Percentiles rank a stretch among this genome's conserved stretches.
These are phyloP conservation scores for Chionoecetes opilio DNA, from an alignment of 1,140 invertebrate species.

Conservation along the genomic window DNA sequence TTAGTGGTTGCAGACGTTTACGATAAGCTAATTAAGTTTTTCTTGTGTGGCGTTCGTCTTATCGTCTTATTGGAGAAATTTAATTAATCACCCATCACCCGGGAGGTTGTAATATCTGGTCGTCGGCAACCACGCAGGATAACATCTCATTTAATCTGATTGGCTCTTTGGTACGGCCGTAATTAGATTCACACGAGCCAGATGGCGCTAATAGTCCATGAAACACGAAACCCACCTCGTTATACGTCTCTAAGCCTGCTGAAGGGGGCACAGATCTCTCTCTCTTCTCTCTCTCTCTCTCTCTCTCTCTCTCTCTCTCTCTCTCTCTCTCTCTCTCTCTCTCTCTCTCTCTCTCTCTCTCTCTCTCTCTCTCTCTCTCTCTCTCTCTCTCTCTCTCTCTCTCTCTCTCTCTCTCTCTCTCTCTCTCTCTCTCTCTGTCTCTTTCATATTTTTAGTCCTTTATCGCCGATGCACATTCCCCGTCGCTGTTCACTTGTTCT, in stretches of 20 bases:
- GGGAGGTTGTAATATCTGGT: slow-evolving; percentile 38
- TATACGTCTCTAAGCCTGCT: slow-evolving; percentile 58
- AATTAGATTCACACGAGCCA: slow-evolving; percentile 77
- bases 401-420: neutral
- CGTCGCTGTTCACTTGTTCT: slow-evolving; percentile 39
- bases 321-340: slow-evolving; percentile 4
- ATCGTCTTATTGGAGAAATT: too few relatives aligned
- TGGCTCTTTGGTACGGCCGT: slow-evolving; percentile 70
- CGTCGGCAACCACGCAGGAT: slow-evolving; percentile 45
- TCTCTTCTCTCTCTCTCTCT: slow-evolving; percentile 23
- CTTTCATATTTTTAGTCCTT: neutral
- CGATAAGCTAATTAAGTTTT: slow-evolving; percentile 1
- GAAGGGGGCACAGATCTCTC: neutral
- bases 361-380: slow-evolving; percentile 39
- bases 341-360: slow-evolving; percentile 37
- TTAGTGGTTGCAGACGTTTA: neutral
- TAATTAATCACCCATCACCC: slow-evolving; percentile 55
- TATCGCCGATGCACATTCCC: neutral
- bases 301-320: slow-evolving; percentile 22
- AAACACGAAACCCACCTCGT: slow-evolving; percentile 75
- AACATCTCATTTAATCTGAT: slow-evolving; percentile 76
- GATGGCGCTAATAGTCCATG: slow-evolving; percentile 74
- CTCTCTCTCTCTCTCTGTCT: too few relatives aligned
- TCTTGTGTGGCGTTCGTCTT: neutral
- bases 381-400: slow-evolving; percentile 43